A percentile compares a stretch with the other conserved stretches of the same genome.
Evolutionary conservation across 2,797 vertebrate genomes (phyloP).

Genomic region (Pipistrellus pygmaeus): DNA sequence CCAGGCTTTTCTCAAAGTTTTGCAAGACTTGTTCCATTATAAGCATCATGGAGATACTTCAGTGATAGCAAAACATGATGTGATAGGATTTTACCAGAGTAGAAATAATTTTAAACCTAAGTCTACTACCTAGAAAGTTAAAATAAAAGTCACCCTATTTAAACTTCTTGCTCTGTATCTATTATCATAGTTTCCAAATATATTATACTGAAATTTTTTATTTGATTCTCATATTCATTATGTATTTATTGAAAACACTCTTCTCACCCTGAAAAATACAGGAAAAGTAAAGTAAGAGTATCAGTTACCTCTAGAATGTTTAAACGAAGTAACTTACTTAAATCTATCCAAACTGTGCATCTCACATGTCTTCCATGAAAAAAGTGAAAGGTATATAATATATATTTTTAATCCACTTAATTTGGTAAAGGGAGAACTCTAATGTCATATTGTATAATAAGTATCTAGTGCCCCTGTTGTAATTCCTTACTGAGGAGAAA

Average conservation of each 20-base stretch:
- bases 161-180: not conserved
- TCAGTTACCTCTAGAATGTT: not conserved
- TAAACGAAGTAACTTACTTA: not conserved
- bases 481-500: constrained; percentile 30
- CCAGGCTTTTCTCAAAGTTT: constrained; percentile 21
- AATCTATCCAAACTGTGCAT: not conserved
- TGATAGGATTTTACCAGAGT: not conserved
- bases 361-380: not conserved
- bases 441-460: not conserved
- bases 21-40: not conserved
- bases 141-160: constrained; percentile 27
- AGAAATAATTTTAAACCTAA: constrained; percentile 22
- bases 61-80: not conserved
- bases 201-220: not conserved
- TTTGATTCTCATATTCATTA: not conserved
- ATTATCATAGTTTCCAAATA: not conserved
- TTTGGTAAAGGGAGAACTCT: constrained; percentile 32
- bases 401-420: constrained; percentile 54
- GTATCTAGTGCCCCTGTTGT: not conserved
- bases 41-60: not conserved
- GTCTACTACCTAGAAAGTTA: not conserved
- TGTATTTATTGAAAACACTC: not conserved
- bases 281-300: not conserved
- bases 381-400: not conserved
- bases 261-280: not conserved